Evolutionary conservation across 2,797 vertebrate species (phyloP).

Genomic region (Iguana delicatissima): DNA sequence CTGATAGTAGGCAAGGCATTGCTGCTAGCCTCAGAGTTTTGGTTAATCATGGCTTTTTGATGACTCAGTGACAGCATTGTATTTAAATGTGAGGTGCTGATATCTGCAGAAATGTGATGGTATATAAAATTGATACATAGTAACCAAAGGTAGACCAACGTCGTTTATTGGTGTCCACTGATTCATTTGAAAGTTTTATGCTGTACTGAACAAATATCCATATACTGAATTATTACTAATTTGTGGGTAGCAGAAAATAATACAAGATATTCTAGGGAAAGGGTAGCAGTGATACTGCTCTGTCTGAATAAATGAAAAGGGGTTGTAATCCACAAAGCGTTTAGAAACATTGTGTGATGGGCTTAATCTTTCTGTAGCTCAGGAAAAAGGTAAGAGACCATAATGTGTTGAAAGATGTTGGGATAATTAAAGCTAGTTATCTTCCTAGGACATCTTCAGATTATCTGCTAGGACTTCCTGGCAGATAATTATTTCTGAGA

Average conservation of each 20-base stretch:
- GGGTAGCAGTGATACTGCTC: too few species aligned
- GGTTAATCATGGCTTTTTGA: neutral
- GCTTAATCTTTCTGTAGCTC: neutral
- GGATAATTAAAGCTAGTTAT: neutral
- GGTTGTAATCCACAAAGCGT: neutral
- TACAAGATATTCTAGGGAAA: too few species aligned
- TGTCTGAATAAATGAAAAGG: neutral
- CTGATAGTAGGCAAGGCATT: neutral
- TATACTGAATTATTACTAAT: neutral
- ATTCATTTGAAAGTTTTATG: neutral
- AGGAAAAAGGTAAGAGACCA: neutral
- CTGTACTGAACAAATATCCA: neutral
- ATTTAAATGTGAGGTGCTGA: neutral
- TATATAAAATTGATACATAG: neutral
- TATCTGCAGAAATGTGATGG: neutral
- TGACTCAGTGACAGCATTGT: neutral
- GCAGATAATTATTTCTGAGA: neutral
- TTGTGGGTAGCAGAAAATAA: neutral
- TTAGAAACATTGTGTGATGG: too few species aligned
- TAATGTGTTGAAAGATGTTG: neutral
- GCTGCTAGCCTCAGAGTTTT: neutral
- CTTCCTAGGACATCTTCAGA: neutral
- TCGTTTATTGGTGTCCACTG: neutral
- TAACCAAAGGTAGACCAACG: neutral
- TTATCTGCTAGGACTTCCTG: neutral